A percentile compares a stretch with the other conserved stretches of the same genome.
These are phyloP conservation scores for Lates japonicus DNA, from an alignment of 2,797 vertebrate genomes.

Conservation along the genomic window DNA sequence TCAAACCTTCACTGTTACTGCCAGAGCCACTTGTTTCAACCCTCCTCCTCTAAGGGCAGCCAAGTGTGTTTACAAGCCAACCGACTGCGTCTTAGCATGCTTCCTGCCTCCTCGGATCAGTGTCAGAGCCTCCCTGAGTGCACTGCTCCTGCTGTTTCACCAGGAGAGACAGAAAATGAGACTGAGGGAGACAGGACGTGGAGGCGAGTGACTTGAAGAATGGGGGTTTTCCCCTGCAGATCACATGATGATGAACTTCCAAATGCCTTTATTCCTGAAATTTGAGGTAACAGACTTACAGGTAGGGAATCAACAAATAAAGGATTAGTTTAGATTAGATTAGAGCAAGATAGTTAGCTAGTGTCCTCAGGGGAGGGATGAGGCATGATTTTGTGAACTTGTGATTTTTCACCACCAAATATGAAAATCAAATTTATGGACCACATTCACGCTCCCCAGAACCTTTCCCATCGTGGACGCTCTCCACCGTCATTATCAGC, in stretches of 20 bases:
- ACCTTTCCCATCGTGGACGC: too few species aligned
- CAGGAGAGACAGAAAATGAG: conserved; percentile 40
- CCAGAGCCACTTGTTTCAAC: conserved; percentile 71
- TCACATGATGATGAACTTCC: not conserved
- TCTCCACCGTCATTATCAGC: not conserved
- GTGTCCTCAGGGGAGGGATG: not conserved
- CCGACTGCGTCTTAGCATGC: conserved; percentile 73
- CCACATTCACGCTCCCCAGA: not conserved
- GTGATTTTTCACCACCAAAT: too few species aligned
- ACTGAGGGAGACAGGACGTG: conserved; percentile 20
- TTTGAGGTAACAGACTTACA: not conserved
- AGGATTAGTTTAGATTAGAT: too few species aligned
- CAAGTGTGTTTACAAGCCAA: conserved; percentile 77
- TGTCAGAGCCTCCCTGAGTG: conserved; percentile 71
- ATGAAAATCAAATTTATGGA: not conserved
- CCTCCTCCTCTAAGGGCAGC: conserved; percentile 68
- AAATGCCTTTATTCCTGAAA: not conserved
- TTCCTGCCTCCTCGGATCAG: conserved; percentile 78
- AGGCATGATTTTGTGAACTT: not conserved
- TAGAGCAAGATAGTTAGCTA: not conserved
- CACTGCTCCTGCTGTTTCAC: conserved; percentile 58
- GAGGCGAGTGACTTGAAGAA: conserved; percentile 11
- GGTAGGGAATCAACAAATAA: not conserved
- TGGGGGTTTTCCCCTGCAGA: conserved; percentile 15
- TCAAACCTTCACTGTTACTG: conserved; percentile 54